Evolutionary conservation across 2,113 vertebrate species (phyloP), one percentile per base, ranked within the genome.

Genomic region (Protobothrops mucrosquamatus): DNA sequence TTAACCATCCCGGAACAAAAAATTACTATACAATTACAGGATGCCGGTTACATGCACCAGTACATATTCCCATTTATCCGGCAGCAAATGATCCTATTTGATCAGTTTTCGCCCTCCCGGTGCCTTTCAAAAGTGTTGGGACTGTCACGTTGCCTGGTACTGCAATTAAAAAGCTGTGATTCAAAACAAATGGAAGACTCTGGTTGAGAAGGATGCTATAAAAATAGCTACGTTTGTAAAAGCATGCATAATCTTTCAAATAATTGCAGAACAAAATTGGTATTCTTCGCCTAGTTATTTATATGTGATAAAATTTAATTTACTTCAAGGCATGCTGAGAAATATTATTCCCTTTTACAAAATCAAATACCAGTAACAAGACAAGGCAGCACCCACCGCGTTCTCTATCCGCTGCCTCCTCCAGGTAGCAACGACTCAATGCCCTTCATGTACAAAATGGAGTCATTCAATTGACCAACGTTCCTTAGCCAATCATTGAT

Each of bases 401-500:
- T 29, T 15, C 23, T 18, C 39, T 23, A 12, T 6, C 43, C 8
- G 3, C 46, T 18, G 22, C 20, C 3, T 2, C 51, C 22, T 43
- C 46, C 55, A 3, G 4, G 22, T 22, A 64, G 43, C 11, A 52
- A 87, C 89, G 89, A 74, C 54, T 90, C 56, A 87, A 64, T 90
- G 92, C 5, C 92, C 92, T 93, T 93, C 89, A 59, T 34, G 9
- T 22, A 26, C 56, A 90, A 93, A 57, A 93, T 90, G 88, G 92
- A 56, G 56, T 1, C 43, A 46, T 56, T 26, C 92, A 90, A 29
- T 3, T 9, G 46, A 10, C 12, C 18, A 51, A 8, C 18, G 14
- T 64, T 55, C 54, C 81, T n/a, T 18, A 69, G 5, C 39, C 90
- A 12, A 54, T 12, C 64, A 8, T 61, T 18, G 52, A 56, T 26